These are phyloP conservation scores for Harlomillsia oculata DNA, from an alignment of 1,140 invertebrate species.

Conservation along the genomic window DNA sequence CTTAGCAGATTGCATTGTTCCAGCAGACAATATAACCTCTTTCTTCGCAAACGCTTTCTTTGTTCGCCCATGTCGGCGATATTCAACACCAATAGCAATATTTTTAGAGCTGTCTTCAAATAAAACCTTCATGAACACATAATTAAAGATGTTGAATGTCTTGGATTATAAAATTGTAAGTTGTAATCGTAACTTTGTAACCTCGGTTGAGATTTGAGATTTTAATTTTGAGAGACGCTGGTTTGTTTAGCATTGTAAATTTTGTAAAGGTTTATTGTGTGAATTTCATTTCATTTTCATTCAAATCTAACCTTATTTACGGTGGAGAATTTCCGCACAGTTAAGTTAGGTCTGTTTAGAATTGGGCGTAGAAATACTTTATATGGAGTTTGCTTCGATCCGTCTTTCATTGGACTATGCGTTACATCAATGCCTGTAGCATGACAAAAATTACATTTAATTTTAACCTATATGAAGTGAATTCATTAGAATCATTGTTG, in stretches of 20 bases:
- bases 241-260: no score
- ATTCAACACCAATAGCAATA: slow-evolving; percentile 3
- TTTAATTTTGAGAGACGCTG: no score
- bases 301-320: slow-evolving; percentile 49
- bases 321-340: slow-evolving; percentile 11
- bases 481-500: background rate
- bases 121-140: slow-evolving; percentile 4
- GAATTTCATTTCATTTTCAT: no score
- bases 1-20: slow-evolving; percentile 11
- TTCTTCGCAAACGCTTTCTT: slow-evolving; percentile 3
- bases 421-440: background rate
- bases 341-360: background rate
- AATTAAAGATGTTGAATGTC: background rate
- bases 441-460: background rate
- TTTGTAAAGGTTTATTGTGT: no score
- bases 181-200: background rate
- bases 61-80: slow-evolving; percentile 1
- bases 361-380: slow-evolving; percentile 9
- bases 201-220: no score
- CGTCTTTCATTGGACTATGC: background rate
- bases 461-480: background rate
- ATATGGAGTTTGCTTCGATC: background rate
- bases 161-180: background rate
- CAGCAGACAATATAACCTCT: slow-evolving; percentile 22
- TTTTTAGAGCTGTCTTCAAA: background rate